These are phyloP conservation scores for Elysia chlorotica DNA, from an alignment of 1,140 invertebrate species.

Conservation along the genomic window DNA sequence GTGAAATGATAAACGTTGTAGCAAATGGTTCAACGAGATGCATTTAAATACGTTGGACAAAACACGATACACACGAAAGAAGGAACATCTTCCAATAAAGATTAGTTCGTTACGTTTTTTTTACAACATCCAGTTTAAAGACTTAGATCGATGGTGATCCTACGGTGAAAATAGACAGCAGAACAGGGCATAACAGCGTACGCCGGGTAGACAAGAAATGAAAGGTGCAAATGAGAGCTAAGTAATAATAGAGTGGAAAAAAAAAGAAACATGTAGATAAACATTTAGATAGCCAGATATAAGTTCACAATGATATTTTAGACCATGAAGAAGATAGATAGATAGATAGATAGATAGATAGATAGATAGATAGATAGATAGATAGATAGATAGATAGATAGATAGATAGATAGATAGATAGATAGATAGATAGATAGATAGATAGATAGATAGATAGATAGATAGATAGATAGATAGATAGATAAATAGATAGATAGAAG, in stretches of 20 bases:
- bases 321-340: background rate
- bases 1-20: background rate
- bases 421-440: background rate
- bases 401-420: background rate
- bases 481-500: background rate
- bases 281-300: background rate
- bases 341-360: background rate
- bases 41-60: background rate
- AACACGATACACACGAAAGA: background rate
- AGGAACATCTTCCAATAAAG: background rate
- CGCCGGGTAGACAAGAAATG: background rate
- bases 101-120: background rate
- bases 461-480: background rate
- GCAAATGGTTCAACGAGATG: background rate
- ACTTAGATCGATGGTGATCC: no score
- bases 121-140: background rate
- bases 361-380: background rate
- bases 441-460: background rate
- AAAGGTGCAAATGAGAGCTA: background rate
- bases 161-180: no score
- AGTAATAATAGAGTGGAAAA: background rate
- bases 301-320: no score
- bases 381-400: slow-evolving; percentile 12
- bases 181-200: background rate
- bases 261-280: background rate